Evolutionary conservation across 92 coral and sea anemone genomes (phyloP), one percentile per base, ranked within the genome.

Genomic region (Umimayanthus kanabou): DNA sequence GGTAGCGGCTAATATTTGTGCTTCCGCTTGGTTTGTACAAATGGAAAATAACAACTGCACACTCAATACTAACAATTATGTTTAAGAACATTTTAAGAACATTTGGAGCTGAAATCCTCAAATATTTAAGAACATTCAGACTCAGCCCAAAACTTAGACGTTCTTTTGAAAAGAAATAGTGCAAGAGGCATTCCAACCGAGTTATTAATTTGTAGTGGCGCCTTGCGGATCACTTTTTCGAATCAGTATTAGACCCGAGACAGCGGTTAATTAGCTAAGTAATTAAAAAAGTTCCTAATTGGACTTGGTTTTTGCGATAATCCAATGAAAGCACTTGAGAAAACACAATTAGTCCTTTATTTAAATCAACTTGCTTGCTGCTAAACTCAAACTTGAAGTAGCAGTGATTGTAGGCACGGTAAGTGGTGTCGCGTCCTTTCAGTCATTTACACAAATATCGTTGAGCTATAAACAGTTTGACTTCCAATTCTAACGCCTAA

Each of bases 221-320:
- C 69, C 69, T 57, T 18, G 69, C 69, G 69, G 7, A 22, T 5
- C 69, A 4, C 22, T 61, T 47, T 61, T 61, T 25, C 58, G 58
- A 61, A 61, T 22, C 26, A 5, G 23, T 22, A 61, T 61, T 61
- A 20, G 69, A 61, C 26, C 9, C 25, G 69, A 25, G 10, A 78
- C 65, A 4, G 18, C 55, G 39, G 4, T 78, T 45, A 78, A 49
- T 78, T 78, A 78, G 81, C 81, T 10, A n/a, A 47, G 26, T 16
- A 5, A 61, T 42, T 25, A 30, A 26, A 22, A 47, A 47, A 78
- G 39, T 45, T 78, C 57, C 66, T 25, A 78, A 78, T 78, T 78
- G 81, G 57, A 45, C 49, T 25, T 45, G 81, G 50, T 78, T 47
- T 47, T 57, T 78, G 33, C 22, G 64, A 45, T 78, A 78, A 49